A percentile compares a stretch with the other conserved stretches of the same genome.
Conservation (phyloP, 2,888 invertebrate genomes). For the Chrysolina haemoptera region DNA sequence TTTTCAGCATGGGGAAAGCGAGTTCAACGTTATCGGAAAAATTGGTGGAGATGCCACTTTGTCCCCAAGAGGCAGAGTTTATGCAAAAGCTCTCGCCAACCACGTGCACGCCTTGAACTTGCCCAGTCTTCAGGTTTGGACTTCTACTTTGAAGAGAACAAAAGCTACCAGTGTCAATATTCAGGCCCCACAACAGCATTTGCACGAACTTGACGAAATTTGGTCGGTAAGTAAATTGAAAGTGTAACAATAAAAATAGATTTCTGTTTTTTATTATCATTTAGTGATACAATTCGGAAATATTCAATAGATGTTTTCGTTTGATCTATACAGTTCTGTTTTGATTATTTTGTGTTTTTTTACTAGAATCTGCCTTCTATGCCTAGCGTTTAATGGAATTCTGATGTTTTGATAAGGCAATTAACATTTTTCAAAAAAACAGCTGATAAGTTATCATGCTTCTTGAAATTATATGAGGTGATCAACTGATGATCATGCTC, state of each 20-base stretch:
- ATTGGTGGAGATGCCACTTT: constrained; percentile 93
- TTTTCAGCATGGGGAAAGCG: constrained; percentile 91
- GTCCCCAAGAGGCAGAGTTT: constrained; percentile 85
- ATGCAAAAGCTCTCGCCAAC: constrained; percentile 82
- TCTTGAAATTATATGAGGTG: no score
- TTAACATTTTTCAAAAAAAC: no score
- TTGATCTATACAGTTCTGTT: no score
- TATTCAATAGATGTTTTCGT: no score
- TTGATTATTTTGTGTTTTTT: no score
- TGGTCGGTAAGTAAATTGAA: constrained; percentile 81
- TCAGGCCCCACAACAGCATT: constrained; percentile 85
- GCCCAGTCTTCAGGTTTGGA: constrained; percentile 87
- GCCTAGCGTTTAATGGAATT: no score
- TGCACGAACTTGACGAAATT: constrained; percentile 92
- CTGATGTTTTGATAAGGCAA: no score
- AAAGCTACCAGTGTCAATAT: constrained; percentile 89
- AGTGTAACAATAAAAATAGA: not conserved
- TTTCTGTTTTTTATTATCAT: no score
- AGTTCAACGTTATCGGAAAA: constrained; percentile 90
- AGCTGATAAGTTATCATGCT: no score
- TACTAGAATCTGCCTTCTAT: no score
- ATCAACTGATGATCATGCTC: no score
- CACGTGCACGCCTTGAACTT: constrained; percentile 81
- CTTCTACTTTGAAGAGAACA: constrained; percentile 89
- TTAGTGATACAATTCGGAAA: no score